Evolutionary conservation across 2,113 vertebrate species (phyloP).

Genomic region (Bubalus kerabau): DNA sequence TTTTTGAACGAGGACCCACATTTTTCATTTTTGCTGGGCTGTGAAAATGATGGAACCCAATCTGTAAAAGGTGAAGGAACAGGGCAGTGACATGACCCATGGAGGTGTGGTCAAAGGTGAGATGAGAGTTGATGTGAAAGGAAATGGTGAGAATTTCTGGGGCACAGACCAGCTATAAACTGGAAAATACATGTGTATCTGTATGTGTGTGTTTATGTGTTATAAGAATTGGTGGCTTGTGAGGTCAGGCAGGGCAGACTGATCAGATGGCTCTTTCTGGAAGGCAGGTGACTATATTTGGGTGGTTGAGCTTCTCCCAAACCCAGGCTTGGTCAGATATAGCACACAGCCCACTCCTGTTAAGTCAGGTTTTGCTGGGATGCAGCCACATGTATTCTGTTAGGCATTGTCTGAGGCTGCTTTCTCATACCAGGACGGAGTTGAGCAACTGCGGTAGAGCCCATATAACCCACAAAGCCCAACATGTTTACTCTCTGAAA

Average conservation of each 20-base stretch:
- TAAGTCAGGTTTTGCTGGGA: neutral
- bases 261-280: neutral
- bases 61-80: neutral
- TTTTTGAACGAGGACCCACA: neutral
- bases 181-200: neutral
- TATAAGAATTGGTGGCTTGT: neutral
- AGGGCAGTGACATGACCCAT: accelerated
- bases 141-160: neutral
- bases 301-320: neutral
- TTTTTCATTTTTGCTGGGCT: neutral
- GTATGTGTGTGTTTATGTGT: too few relatives aligned
- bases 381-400: accelerated
- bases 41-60: neutral
- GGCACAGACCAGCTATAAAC: neutral
- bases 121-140: neutral
- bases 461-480: accelerated
- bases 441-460: neutral
- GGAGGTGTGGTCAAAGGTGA: neutral
- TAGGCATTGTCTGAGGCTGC: neutral
- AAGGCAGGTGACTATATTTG: neutral
- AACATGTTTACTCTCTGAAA: neutral
- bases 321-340: neutral
- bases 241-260: neutral
- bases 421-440: neutral
- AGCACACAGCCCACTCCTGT: neutral